These are phyloP conservation scores for Cantharis flavilabris DNA, from an alignment of 2,888 invertebrate species.

Conservation along the genomic window DNA sequence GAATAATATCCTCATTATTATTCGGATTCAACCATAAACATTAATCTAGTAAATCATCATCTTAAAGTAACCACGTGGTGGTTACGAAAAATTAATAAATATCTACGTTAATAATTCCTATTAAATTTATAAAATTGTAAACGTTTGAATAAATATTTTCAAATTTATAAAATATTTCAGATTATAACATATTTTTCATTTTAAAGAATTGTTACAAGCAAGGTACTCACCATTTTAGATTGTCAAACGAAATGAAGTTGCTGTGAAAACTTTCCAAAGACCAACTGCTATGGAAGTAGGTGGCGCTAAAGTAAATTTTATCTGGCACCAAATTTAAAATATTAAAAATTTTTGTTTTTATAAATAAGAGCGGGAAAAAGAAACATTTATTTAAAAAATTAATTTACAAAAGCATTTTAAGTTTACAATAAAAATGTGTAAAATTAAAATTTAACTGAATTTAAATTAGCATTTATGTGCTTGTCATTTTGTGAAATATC, in stretches of 20 bases:
- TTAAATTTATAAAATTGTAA: not conserved
- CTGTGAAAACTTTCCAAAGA: not conserved
- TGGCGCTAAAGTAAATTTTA: not conserved
- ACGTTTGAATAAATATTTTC: not conserved
- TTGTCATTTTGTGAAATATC: too few species aligned
- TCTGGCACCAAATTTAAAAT: not conserved
- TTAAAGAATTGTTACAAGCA: not conserved
- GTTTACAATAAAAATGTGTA: too few species aligned
- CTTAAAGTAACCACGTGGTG: not conserved
- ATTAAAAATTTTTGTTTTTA: too few species aligned
- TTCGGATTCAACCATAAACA: constrained; percentile 74
- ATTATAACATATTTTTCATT: not conserved
- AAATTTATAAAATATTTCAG: not conserved
- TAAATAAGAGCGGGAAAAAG: too few species aligned
- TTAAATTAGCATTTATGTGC: too few species aligned
- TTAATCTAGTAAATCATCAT: constrained; percentile 67
- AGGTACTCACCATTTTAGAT: not conserved
- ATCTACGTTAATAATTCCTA: not conserved
- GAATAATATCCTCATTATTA: constrained; percentile 65
- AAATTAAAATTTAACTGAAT: too few species aligned
- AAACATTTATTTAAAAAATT: too few species aligned
- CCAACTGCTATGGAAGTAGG: not conserved
- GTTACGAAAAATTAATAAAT: not conserved
- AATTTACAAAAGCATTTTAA: too few species aligned
- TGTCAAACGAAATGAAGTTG: not conserved